Evolutionary conservation across 2,797 vertebrate species (phyloP), one percentile per base, ranked within the genome.

Genomic region (Gymnocypris eckloni): DNA sequence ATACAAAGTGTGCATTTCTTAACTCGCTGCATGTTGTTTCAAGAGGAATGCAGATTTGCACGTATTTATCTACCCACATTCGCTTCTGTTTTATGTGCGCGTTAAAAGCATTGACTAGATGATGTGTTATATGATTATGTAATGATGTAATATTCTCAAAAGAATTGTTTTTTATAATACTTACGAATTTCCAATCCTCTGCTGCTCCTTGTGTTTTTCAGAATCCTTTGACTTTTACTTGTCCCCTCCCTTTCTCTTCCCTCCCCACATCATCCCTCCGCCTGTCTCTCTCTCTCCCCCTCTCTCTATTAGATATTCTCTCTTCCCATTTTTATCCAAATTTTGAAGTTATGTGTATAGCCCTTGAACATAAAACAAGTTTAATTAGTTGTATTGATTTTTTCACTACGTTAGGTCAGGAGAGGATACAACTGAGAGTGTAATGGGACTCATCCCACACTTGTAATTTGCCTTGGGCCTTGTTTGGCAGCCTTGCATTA

Each of bases 131-230:
- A 41, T 72, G 56, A 79, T 22, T 2, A 59, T 56, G 64, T 43
- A 61, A 50, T 56, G 48, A 73, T 79, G 77, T 52, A 66, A 80
- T 73, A 71, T 61, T 41, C 71, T 84, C 33, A 67, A 80, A 81
- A 77, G 7, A 85, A 64, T 61, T 50, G 0, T 8, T 84, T 61
- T 83, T 77, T 28, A 71, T 39, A 67, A 88, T 87, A 88, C 89
- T 88, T 83, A 90, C 95, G 93, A 92, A 83, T 91, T 93, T 93
- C 90, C 90, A 90, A 92, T 94, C 91, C 90, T 94, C 92, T 92
- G 87, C 90, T 93, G 90, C 86, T 89, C 90, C 91, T 90, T 93
- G 91, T 91, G 89, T 93, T 94, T 84, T 93, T 91, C 91, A 90
- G 91, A 93, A 92, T 91, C 90, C 78, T 69, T 84, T 41, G 18